These are phyloP conservation scores for Apomyelois bistriatella DNA, from an alignment of 2,888 invertebrate genomes.

Conservation along the genomic window DNA sequence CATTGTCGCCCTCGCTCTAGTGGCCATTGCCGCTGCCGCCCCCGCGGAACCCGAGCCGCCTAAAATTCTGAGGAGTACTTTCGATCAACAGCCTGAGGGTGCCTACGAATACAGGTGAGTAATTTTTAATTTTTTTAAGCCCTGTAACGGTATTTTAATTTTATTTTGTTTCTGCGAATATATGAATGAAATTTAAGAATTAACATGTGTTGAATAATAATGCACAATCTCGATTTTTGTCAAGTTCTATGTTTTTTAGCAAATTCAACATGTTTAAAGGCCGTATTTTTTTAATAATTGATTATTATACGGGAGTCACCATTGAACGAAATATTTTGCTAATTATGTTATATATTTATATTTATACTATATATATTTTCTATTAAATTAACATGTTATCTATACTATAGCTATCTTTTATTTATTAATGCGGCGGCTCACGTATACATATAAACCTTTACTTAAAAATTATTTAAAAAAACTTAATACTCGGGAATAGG, in stretches of 20 bases:
- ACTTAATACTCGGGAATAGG: too few relatives aligned
- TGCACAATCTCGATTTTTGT: neutral
- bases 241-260: neutral
- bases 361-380: too few relatives aligned
- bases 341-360: too few relatives aligned
- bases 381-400: too few relatives aligned
- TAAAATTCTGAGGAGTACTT: slow-evolving; percentile 44
- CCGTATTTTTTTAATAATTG: too few relatives aligned
- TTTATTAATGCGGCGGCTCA: too few relatives aligned
- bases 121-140: neutral
- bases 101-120: slow-evolving; percentile 45
- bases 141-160: neutral
- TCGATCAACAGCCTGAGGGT: slow-evolving; percentile 47
- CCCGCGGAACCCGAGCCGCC: slow-evolving; percentile 31
- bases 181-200: slow-evolving; percentile 8
- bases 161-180: neutral
- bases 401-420: too few relatives aligned
- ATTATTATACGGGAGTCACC: too few relatives aligned
- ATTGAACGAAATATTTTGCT: too few relatives aligned
- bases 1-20: slow-evolving; percentile 48
- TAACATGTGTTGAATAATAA: slow-evolving; percentile 10
- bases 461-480: too few relatives aligned
- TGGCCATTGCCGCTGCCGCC: slow-evolving; percentile 48
- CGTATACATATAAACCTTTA: too few relatives aligned
- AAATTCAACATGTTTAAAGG: too few relatives aligned